Evolutionary conservation across 2,888 invertebrate species (phyloP).

Genomic region (Brachyptera putata): DNA sequence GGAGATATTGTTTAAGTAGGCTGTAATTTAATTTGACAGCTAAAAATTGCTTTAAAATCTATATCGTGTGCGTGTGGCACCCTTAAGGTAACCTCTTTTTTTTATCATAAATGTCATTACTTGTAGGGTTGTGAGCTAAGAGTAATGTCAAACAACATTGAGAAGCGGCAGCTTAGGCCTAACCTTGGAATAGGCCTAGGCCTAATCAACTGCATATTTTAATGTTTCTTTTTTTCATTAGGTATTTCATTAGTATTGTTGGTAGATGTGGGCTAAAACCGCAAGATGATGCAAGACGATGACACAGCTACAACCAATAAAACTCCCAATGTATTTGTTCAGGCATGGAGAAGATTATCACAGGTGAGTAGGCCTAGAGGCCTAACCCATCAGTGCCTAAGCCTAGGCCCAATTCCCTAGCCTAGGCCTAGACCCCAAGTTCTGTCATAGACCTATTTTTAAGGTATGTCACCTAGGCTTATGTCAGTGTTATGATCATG

Average conservation of each 20-base stretch:
- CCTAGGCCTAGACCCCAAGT: no score
- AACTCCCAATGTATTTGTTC: slow-evolving; percentile 57
- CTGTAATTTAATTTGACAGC: neutral
- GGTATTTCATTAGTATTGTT: neutral
- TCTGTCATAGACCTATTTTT: no score
- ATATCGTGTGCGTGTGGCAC: neutral
- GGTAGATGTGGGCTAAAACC: neutral
- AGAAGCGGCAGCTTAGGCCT: no score
- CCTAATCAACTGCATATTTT: no score
- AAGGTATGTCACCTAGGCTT: no score
- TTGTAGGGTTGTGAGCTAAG: no score
- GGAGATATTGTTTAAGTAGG: neutral
- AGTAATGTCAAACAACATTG: no score
- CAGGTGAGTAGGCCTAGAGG: slow-evolving; percentile 50
- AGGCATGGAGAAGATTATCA: slow-evolving; percentile 62
- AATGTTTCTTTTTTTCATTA: neutral
- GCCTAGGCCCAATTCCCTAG: no score
- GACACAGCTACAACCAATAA: slow-evolving; percentile 58
- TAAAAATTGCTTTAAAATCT: neutral
- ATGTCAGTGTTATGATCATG: no score
- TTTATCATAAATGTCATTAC: neutral
- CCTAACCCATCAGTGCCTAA: slow-evolving; percentile 2
- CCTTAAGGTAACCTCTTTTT: neutral
- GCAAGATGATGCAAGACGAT: slow-evolving; percentile 63
- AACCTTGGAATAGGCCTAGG: no score